These are phyloP conservation scores for Cyrtodaria siliqua DNA, from an alignment of 2,888 invertebrate genomes.

Conservation along the genomic window DNA sequence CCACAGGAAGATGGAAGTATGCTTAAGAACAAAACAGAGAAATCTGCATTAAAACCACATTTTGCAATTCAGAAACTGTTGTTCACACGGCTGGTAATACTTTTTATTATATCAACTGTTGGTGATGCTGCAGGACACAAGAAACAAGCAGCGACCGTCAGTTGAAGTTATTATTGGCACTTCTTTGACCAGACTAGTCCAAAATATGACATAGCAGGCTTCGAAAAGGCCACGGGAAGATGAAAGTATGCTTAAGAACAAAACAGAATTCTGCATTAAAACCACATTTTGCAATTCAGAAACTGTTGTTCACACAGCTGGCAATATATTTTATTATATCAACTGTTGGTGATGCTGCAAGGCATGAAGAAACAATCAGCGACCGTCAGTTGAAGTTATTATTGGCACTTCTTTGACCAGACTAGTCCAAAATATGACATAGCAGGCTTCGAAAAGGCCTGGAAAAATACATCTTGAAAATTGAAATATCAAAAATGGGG, in stretches of 20 bases:
- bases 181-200: slow-evolving; percentile 65
- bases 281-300: no score
- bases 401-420: slow-evolving; percentile 69
- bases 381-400: slow-evolving; percentile 71
- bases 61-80: no score
- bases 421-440: not conserved
- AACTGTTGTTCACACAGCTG: no score
- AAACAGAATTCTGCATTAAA: no score
- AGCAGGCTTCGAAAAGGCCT: slow-evolving; percentile 64
- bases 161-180: slow-evolving; percentile 61
- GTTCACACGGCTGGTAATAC: no score
- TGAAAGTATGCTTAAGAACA: no score
- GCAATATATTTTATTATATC: no score
- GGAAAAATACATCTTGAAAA: no score
- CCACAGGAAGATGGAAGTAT: no score
- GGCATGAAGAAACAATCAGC: slow-evolving; percentile 46
- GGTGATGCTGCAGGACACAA: slow-evolving; percentile 64
- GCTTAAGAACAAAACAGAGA: no score
- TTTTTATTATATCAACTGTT: slow-evolving; percentile 60
- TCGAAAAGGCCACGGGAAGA: slow-evolving; percentile 68
- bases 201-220: slow-evolving; percentile 46
- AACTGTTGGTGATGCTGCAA: slow-evolving; percentile 69
- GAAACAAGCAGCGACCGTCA: slow-evolving; percentile 67
- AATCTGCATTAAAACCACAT: no score
- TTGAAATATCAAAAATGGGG: no score